Evolutionary conservation across 2,113 vertebrate genomes (phyloP).

Genomic region (Odocoileus hemionus): DNA sequence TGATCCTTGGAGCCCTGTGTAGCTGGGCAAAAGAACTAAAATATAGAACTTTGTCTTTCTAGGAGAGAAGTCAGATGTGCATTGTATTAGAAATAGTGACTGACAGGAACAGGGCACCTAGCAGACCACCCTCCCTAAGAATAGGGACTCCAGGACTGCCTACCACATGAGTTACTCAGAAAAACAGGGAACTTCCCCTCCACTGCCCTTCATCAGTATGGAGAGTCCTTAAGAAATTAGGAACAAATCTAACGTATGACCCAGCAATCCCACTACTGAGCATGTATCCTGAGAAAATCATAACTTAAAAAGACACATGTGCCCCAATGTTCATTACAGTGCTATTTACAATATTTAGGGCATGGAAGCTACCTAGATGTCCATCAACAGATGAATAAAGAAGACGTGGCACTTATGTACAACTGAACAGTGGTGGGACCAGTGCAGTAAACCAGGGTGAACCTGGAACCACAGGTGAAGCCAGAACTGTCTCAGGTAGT

Average conservation of each 20-base stretch:
- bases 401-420: not conserved
- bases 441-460: too few relatives aligned
- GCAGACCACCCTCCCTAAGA: not conserved
- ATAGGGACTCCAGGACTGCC: too few relatives aligned
- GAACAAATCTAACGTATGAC: not conserved
- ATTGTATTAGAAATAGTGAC: not conserved
- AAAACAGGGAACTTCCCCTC: not conserved
- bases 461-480: too few relatives aligned
- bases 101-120: too few relatives aligned
- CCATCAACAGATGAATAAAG: not conserved
- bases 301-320: not conserved
- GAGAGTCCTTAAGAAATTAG: not conserved
- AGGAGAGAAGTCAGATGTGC: not conserved
- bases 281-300: not conserved
- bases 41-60: not conserved
- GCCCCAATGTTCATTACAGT: not conserved
- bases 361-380: not conserved
- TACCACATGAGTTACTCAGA: not conserved
- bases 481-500: accelerated
- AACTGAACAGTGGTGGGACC: not conserved
- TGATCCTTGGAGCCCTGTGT: not conserved
- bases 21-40: not conserved
- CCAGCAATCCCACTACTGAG: not conserved
- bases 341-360: not conserved
- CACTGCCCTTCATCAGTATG: not conserved